Conservation (phyloP, 2,888 invertebrate genomes). For the Acronicta aceris region DNA sequence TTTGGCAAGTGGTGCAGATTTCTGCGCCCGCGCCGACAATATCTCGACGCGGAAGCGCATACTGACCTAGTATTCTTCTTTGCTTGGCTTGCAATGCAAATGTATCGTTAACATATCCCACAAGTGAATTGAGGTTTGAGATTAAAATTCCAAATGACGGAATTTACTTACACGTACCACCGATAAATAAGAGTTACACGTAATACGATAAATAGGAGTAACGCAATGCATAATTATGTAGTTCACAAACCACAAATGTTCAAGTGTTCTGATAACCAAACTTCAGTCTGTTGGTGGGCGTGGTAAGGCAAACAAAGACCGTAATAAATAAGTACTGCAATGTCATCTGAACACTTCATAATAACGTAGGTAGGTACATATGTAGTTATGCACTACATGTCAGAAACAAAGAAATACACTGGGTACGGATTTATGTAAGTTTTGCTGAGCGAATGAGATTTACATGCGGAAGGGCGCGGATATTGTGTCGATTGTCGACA, state of each 20-base stretch:
- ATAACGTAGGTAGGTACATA: constrained; percentile 2
- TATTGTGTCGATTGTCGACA: constrained; percentile 24
- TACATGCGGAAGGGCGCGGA: constrained; percentile 31
- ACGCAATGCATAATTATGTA: neutral
- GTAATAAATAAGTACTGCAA: constrained; percentile 33
- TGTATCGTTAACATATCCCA: constrained; percentile 38
- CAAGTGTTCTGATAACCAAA: constrained; percentile 23
- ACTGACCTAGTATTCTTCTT: constrained; percentile 73
- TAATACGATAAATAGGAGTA: too few relatives aligned
- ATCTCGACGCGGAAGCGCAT: constrained; percentile 71
- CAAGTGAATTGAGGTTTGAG: constrained; percentile 41
- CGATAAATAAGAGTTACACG: too few relatives aligned
- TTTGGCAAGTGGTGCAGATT: constrained; percentile 72
- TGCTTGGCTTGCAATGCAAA: constrained; percentile 62
- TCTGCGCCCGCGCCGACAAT: constrained; percentile 62
- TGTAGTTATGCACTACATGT: constrained; percentile 15
- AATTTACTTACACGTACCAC: constrained; percentile 5
- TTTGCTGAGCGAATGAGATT: constrained; percentile 33
- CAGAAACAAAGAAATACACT: constrained; percentile 22
- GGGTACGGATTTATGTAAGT: too few relatives aligned
- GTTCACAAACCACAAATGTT: constrained; percentile 8
- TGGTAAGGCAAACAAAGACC: constrained; percentile 8
- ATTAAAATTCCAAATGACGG: constrained; percentile 30
- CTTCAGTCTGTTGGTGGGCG: too few relatives aligned
- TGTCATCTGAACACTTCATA: constrained; percentile 13